These are phyloP conservation scores for Caenorhabditis virilis DNA, from an alignment of 2,888 invertebrate genomes.

Conservation along the genomic window DNA sequence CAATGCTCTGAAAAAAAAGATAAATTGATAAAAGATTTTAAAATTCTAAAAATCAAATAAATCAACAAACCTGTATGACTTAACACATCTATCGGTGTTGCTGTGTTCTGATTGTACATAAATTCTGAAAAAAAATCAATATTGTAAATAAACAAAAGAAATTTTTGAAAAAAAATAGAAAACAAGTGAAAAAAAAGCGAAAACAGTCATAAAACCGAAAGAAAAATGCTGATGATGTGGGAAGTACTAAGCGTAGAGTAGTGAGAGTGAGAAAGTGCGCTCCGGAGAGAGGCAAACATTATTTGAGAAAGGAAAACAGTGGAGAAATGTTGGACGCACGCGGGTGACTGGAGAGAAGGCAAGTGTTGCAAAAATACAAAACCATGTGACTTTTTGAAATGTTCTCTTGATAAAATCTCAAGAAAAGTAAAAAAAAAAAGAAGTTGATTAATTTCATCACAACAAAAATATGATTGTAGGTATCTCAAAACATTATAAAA, in stretches of 20 bases:
- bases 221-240: too few species aligned
- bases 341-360: too few species aligned
- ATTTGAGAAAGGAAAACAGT: too few species aligned
- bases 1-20: slow-evolving; percentile 29
- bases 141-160: slow-evolving; percentile 11
- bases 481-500: too few species aligned
- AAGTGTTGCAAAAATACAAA: too few species aligned
- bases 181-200: slow-evolving; percentile 1
- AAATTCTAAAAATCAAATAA: not conserved
- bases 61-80: slow-evolving; percentile 30
- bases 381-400: too few species aligned
- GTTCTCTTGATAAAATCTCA: too few species aligned
- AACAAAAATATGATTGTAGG: too few species aligned
- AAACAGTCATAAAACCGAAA: slow-evolving; percentile 1
- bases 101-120: slow-evolving; percentile 3
- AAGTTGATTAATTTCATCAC: too few species aligned
- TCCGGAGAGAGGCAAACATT: not conserved
- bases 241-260: too few species aligned
- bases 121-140: slow-evolving; percentile 11
- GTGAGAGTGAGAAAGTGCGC: not conserved
- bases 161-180: slow-evolving; percentile 15
- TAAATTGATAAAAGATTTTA: not conserved
- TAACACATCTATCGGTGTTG: slow-evolving; percentile 27
- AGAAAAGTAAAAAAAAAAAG: too few species aligned
- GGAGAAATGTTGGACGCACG: too few species aligned